Base-by-base conservation (phyloP, 2,113 vertebrate species). In the Vulpes lagopus region DNA sequence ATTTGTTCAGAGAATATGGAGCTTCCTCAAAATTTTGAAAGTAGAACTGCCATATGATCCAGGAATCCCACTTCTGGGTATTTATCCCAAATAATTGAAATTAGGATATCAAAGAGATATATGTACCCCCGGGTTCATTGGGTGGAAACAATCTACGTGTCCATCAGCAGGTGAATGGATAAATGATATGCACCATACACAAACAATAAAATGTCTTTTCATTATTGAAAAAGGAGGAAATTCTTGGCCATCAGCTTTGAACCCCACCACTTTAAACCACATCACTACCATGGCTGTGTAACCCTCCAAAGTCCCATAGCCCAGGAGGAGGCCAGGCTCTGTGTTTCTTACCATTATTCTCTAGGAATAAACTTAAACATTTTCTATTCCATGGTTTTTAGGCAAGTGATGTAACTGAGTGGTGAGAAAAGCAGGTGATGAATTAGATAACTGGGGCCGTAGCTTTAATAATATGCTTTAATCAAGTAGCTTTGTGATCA, bases 281-380 rank as follows among this genome's bases (percentile, higher is more conserved):
- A n/a, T 67, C 65, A 67, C 16, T 15, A 67, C 6, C 15, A 22
- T 73, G 27, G 16, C 67, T 80, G 35, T 87, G 2, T 71, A 84
- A 38, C 12, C 64, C n/a, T 43, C 11, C 7, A 38, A 43, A n/a
- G 32, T 55, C 17, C 15, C 43, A 71, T 0, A 76, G 19, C 2
- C 2, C 11, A 27, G 0, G 6, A 86, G n/a, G 8, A 49, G 2
- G 2, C 2, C 12, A 12, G 49, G 74, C 1, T 73, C 25, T 76
- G 8, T 23, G 2, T 32, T 62, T 8, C 35, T 23, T 35, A 74
- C 5, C 17, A 22, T 43, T 76, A 59, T 43, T 76, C 30, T 60
- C 22, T 5, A 89, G 43, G 3, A 88, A 76, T 73, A 74, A 71
- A 55, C 3, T 14, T n/a, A 86, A 35, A 57, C 3, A 27, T 20